phyloP scores from a whole-genome alignment of 1,140 invertebrate genomes.

The Pachypsylla venusta region DNA sequence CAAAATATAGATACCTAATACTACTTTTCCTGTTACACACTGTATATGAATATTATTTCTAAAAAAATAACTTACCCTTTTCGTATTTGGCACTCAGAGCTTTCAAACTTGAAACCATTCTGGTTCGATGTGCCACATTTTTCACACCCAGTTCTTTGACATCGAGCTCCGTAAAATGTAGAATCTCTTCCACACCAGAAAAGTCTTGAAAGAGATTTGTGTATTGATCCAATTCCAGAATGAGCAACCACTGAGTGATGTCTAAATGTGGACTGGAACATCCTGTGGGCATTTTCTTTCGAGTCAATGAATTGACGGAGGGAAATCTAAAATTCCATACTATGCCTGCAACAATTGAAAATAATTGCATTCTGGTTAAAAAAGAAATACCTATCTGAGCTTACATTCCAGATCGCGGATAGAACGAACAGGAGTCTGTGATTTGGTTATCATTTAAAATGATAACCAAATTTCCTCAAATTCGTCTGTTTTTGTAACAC shows the following conservation, averaged over 20 bases:
- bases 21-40: too few relatives aligned
- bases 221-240: constrained; percentile 33
- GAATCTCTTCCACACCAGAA: constrained; percentile 33
- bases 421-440: too few relatives aligned
- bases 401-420: too few relatives aligned
- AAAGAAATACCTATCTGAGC: too few relatives aligned
- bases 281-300: constrained; percentile 12
- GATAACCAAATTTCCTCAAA: too few relatives aligned
- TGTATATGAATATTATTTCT: constrained; percentile 1
- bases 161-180: constrained; percentile 41
- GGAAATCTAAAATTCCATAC: constrained; percentile 32
- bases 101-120: constrained; percentile 45
- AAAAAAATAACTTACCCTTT: constrained; percentile 25
- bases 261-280: constrained; percentile 29
- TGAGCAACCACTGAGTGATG: constrained; percentile 31
- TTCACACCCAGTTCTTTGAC: constrained; percentile 43
- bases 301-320: constrained; percentile 4
- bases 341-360: constrained; percentile 30
- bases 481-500: too few relatives aligned
- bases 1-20: too few relatives aligned
- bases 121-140: constrained; percentile 42
- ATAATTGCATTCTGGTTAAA: too few relatives aligned
- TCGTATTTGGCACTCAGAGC: constrained; percentile 41
- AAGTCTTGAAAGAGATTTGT: constrained; percentile 26
- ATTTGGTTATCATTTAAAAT: too few relatives aligned